Base-by-base conservation (phyloP, 53 echinoderm and acorn worm genomes). In the Echinometra lucunter region DNA sequence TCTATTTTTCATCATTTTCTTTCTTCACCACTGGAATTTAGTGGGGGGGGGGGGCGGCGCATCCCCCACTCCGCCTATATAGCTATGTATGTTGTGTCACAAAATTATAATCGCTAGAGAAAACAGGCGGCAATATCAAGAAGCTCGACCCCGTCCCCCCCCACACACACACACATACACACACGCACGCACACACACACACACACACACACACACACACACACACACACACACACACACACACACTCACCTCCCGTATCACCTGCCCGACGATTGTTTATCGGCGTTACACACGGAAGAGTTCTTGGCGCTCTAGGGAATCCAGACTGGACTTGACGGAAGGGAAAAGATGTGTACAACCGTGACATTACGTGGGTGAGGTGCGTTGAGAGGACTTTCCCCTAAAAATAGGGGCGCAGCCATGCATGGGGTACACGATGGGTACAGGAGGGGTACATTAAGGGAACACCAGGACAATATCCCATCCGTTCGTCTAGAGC, bases 281-380 rank as follows among this genome's bases (percentile, higher is more conserved):
- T 85, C 85, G 85, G 28, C 19, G 85, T 85, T 85, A 85, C 85
- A 85, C 85, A 85, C 49, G 85, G 85, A 85, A 85, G 10, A 30
- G 53, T 85, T 85, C 85, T 47, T 85, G 49, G 49, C n/a, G 85
- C 85, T 85, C 85, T 85, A n/a, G 85, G 85, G 85, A 49, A 85
- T 85, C 85, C 28, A 47, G 30, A 78, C 78, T 63, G 40, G 78
- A 47, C 49, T 81, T 21, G 85, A 21, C 44, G 10, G 2, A 37
- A 12, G 28, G 85, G 85, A 47, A 47, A 85, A 28, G 85, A 85
- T 49, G 85, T 47, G 85, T 28, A 53, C 49, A n/a, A 85, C 85
- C 85, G 49, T 85, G 85, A 49, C 49, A 85, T 53, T 45, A 85
- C 85, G 85, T 85, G 85, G 85, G 85, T 85, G 47, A 49, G 85